Evolutionary conservation across 2,113 vertebrate genomes (phyloP), one percentile per base, ranked within the genome.

Genomic region (Pycnonotus jocosus): DNA sequence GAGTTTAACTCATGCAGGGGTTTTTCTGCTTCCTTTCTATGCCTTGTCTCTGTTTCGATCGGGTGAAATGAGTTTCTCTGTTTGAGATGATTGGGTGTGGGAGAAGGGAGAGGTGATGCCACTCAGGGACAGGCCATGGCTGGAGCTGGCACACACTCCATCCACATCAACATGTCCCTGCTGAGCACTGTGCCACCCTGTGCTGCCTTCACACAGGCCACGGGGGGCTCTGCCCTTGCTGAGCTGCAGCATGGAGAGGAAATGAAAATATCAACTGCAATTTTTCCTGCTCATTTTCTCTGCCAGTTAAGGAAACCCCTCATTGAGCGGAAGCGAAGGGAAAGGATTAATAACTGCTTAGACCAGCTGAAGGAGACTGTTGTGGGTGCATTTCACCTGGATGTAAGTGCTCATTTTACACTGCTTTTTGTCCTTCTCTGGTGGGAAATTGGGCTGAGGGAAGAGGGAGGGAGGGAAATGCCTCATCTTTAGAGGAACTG

Each of bases 341-440:
- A 99, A 96, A 98, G 99, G 96, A 99, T 99, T 87, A 99, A 99
- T 76, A 98, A 98, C 58, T 99, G 98, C 86, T 91, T 99, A 97
- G 99, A 99, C 77, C 98, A 99, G 90, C 98, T 99, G 69, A 99
- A 99, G 91, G 98, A 99, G 94, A 98, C 98, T 0, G 98, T 99
- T 42, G 98, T 98, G 81, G 98, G 97, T 2, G 98, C 97, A 0
- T 99, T 99, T 90, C 98, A 97, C 31, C 97, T 99, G n/a, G 99
- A 99, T 94, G 99, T 99, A 97, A 99, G 99, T 98, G 51, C 33
- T 74, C 33, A 1, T 23, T 77, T 89, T 45, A 24, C 9, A 9
- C 27, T 37, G 51, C 35, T 68, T 81, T 82, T 28, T 50, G 44
- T 33, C 21, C 84, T 71, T 95, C 79, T 65, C 31, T 60, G 25